Evolutionary conservation across 2,113 vertebrate species (phyloP), one percentile per base, ranked within the genome.

Genomic region (Monopterus albus): DNA sequence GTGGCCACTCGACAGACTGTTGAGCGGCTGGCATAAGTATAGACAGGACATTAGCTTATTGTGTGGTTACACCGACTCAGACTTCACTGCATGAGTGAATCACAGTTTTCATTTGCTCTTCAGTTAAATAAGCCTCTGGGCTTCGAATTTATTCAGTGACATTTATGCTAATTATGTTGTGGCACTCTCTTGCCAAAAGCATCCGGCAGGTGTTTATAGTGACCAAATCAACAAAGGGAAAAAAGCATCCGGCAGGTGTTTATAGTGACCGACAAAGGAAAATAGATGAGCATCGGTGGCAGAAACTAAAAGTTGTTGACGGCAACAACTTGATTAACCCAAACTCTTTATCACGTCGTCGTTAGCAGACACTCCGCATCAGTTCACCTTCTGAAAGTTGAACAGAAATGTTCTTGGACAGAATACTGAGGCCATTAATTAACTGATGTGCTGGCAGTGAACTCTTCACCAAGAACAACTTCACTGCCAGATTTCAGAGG

Each of bases 1-100:
- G 63, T 68, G 68, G 47, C 52, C 68, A 75, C 69, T 85, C 38
- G 52, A 81, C 74, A 31, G 43, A 18, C 29, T 26, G 53, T 39
- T 15, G 46, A 78, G 67, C 18, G 71, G 64, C 36, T 57, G 58
- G 68, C 38, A 72, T 1, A 42, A 55, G 46, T 47, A 72, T 60
- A 55, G 47, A 49, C 56, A 42, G 10, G 26, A 55, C 46, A 56
- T 76, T 40, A 74, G 62, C 53, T 78, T 18, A 49, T 45, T 29
- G 58, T 60, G 17, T 35, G 36, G n/a, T 5, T 42, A 36, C 52
- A 70, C 23, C 11, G 35, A 36, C 38, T 53, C 38, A 21, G 38
- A 52, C 18, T 36, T 6, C 45, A 14, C 50, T 12, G 45, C 43
- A 26, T 23, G 45, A 43, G 39, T 11, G 23, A 51, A 17, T 40